These are phyloP conservation scores for Drosophila nigritarsus DNA, from an alignment of 2,888 invertebrate genomes.

Conservation along the genomic window DNA sequence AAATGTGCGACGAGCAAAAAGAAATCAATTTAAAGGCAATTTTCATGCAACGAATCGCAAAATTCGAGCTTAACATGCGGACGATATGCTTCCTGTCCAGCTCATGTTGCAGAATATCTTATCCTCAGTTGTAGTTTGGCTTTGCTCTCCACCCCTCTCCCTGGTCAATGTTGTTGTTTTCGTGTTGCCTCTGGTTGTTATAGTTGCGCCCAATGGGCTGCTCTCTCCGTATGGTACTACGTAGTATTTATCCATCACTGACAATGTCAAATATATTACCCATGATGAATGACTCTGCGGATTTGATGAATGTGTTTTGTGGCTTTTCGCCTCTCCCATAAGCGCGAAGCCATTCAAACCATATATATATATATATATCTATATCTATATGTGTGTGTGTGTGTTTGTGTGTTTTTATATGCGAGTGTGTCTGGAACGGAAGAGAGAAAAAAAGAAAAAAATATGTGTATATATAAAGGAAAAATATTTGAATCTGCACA, in stretches of 20 bases:
- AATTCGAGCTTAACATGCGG: constrained; percentile 71
- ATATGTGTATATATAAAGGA: constrained; percentile 1
- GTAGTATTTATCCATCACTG: constrained; percentile 81
- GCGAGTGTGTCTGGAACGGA: constrained; percentile 4
- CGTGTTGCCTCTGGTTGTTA: constrained; percentile 32
- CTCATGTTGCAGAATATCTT: constrained; percentile 56
- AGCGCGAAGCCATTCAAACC: constrained; percentile 35
- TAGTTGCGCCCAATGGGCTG: constrained; percentile 40
- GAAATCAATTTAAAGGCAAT: constrained; percentile 62
- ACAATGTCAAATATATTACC: constrained; percentile 82
- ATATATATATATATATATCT: neutral
- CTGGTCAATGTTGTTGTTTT: constrained; percentile 26
- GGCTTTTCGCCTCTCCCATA: constrained; percentile 67
- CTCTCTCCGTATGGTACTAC: constrained; percentile 39
- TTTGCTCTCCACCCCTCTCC: neutral
- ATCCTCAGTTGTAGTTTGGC: constrained; percentile 44
- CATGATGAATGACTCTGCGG: constrained; percentile 81
- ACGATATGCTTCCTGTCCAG: constrained; percentile 66
- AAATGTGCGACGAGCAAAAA: constrained; percentile 3
- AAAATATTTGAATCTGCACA: constrained; percentile 65
- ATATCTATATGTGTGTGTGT: neutral
- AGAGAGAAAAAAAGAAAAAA: constrained; percentile 8
- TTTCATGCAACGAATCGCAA: constrained; percentile 71
- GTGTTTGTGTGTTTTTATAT: constrained; percentile 9
- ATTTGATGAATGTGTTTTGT: constrained; percentile 82